Conservation (phyloP, 2,113 vertebrate species). For the Pionites leucogaster region DNA sequence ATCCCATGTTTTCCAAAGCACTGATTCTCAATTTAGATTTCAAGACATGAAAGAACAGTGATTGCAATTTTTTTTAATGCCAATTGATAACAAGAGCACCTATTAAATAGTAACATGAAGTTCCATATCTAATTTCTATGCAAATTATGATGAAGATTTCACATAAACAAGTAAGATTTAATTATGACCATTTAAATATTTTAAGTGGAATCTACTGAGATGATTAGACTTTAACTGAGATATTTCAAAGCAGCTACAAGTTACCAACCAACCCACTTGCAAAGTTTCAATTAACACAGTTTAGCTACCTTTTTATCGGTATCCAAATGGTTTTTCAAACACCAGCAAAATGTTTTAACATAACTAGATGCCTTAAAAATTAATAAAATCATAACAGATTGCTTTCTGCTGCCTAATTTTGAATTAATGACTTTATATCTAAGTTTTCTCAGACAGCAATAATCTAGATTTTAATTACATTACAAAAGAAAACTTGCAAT, state of each 20-base stretch:
- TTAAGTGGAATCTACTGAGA: background rate
- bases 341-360: background rate
- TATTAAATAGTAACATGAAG: conserved; percentile 6
- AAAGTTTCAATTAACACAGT: conserved; percentile 20
- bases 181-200: conserved; percentile 19
- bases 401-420: conserved; percentile 16
- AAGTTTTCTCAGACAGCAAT: background rate
- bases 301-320: conserved; percentile 3
- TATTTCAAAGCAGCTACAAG: conserved; percentile 9
- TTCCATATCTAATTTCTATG: background rate
- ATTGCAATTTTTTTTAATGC: background rate
- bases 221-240: background rate
- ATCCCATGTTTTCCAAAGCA: background rate
- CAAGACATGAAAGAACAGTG: background rate
- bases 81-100: background rate
- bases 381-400: conserved; percentile 39
- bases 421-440: background rate
- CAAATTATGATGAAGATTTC: background rate
- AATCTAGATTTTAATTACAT: conserved; percentile 9
- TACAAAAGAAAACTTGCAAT: background rate
- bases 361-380: background rate
- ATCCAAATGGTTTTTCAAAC: conserved; percentile 1
- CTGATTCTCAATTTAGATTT: background rate
- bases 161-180: conserved; percentile 31
- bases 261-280: background rate